Base-by-base conservation (phyloP, 1,140 invertebrate species). In the Papilio polytes region DNA sequence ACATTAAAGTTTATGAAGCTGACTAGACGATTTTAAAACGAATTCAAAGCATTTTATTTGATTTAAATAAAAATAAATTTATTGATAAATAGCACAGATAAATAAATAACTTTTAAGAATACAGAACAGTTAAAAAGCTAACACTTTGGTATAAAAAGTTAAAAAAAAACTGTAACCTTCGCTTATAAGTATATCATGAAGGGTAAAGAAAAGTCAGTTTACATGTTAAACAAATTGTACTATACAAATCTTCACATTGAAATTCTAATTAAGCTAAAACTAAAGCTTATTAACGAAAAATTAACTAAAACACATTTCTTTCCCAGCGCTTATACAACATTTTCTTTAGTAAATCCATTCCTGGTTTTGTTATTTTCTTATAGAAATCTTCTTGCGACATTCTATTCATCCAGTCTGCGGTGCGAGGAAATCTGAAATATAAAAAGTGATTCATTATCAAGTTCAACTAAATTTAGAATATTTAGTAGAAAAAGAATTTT, bases 381-480 rank as follows among this genome's bases (percentile, higher is more conserved):
- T 87, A 87, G 41, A 18, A 81, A 10, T 85, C 66, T 36, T 87
- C 83, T 12, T 84, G 31, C 1, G 86, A 53, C n/a, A 91, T 53
- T 56, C 56, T 41, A 0, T 74, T 66, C 0, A 89, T n/a, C 89
- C 89, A 91, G 13, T 82, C 81, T 3, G 48, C 77, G n/a, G 81
- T 86, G 7, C 79, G 84, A 2, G 90, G 88, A 79, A 86, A 90
- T 48, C 90, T 91, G 80, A 48, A 83, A 82, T 3, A 72, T 26
- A 78, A 13, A n/a, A 26, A n/a, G n/a, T n/a, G n/a, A n/a, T 48
- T 26, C 36, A 0, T 1, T 48, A 13, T 15, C 46, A 48, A 48
- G 36, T 41, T 41, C 36, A 8, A 0, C 8, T 3, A 36, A 0
- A 36, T 36, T 36, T 36, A 36, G 1, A 41, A 41, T 41, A 41